Conservation (phyloP, 2,797 vertebrate species). For the Poeciliopsis infans region DNA sequence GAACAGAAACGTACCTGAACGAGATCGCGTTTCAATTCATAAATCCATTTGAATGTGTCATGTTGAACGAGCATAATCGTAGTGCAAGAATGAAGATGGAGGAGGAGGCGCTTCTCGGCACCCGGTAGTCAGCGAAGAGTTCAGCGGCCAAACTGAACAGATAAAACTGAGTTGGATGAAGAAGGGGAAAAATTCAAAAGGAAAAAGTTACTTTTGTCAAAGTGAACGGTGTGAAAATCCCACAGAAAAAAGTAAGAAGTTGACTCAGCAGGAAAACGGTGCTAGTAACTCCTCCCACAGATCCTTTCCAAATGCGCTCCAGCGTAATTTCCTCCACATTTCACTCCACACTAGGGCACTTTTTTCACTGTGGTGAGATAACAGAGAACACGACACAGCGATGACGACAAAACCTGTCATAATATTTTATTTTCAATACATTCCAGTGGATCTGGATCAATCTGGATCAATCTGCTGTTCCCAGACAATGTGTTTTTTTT, state of each 20-base stretch:
- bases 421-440: background rate
- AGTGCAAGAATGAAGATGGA: conserved; percentile 3
- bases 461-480: background rate
- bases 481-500: background rate
- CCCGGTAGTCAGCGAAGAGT: conserved; percentile 2
- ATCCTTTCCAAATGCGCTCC: conserved; percentile 13
- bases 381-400: background rate
- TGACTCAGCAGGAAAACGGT: conserved; percentile 9
- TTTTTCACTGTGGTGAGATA: background rate
- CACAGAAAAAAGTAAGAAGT: background rate
- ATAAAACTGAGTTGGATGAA: background rate
- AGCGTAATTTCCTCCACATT: background rate
- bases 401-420: background rate
- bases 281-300: background rate
- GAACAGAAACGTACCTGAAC: conserved; percentile 55
- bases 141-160: background rate
- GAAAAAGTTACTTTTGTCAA: background rate
- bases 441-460: background rate
- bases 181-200: fast-evolving
- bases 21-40: conserved; percentile 37
- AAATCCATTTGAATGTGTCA: conserved; percentile 48
- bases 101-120: conserved; percentile 58
- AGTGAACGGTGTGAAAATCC: background rate
- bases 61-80: conserved; percentile 23
- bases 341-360: conserved; percentile 41